A percentile compares a stretch with the other conserved stretches of the same genome.
These are phyloP conservation scores for Micoletzkya japonica DNA, from an alignment of 2,888 invertebrate genomes.

Conservation along the genomic window DNA sequence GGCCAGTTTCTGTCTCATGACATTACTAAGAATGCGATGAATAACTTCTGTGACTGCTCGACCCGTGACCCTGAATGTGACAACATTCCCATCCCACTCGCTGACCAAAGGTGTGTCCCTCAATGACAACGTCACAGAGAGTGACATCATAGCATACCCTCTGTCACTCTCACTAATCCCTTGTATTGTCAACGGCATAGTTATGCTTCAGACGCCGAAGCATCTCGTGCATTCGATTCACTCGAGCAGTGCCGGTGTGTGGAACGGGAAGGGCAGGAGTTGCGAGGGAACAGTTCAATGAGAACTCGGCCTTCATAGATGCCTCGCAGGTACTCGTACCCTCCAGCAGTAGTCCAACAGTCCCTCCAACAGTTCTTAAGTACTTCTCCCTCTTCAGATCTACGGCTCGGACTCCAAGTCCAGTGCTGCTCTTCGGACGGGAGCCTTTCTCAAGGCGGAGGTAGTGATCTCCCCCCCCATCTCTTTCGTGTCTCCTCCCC, in stretches of 20 bases:
- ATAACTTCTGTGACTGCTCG: slow-evolving; percentile 39
- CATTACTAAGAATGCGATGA: slow-evolving; percentile 45
- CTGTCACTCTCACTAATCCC: neutral
- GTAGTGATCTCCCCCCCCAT: slow-evolving; percentile 25
- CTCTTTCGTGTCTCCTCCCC: neutral
- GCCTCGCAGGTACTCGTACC: slow-evolving; percentile 65
- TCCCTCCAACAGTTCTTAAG: neutral
- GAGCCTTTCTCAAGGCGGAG: slow-evolving; percentile 49
- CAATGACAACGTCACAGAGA: neutral
- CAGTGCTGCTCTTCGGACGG: slow-evolving; percentile 42
- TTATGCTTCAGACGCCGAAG: slow-evolving; percentile 28
- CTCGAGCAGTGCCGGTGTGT: slow-evolving; percentile 87
- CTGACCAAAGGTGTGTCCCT: slow-evolving; percentile 35
- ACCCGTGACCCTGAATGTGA: slow-evolving; percentile 42
- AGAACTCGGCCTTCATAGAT: slow-evolving; percentile 84
- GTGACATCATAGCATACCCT: too few species aligned
- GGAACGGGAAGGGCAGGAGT: slow-evolving; percentile 87
- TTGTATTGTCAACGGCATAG: neutral
- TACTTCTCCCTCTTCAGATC: slow-evolving; percentile 39
- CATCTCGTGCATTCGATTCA: slow-evolving; percentile 50
- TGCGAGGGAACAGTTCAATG: slow-evolving; percentile 81
- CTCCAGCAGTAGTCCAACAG: neutral
- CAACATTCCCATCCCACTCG: slow-evolving; percentile 39
- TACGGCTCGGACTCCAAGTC: slow-evolving; percentile 55
- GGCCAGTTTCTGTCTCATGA: slow-evolving; percentile 61